phyloP scores from a whole-genome alignment of 2,888 invertebrate genomes.

The Cordylochernes scorpioides region DNA sequence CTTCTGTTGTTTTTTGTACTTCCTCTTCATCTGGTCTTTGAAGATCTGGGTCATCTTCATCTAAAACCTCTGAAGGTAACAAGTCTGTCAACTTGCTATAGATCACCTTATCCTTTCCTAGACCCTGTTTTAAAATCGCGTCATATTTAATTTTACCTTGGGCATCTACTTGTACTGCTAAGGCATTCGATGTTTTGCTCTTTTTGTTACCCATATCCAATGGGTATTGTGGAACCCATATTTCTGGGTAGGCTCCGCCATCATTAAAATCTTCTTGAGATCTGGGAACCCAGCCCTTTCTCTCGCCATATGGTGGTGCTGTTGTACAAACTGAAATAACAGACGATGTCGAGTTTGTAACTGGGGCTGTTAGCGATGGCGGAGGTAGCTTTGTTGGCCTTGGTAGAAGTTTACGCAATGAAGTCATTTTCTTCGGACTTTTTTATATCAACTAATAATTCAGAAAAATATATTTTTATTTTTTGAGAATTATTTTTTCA shows the following conservation, averaged over 20 bases:
- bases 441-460: too few relatives aligned
- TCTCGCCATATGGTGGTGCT: conserved; percentile 74
- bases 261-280: conserved; percentile 44
- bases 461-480: too few relatives aligned
- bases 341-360: too few relatives aligned
- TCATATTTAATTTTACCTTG: conserved; percentile 85
- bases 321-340: conserved; percentile 52
- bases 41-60: conserved; percentile 66
- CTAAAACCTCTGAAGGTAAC: conserved; percentile 60
- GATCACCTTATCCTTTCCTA: conserved; percentile 77
- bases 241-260: conserved; percentile 95
- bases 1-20: conserved; percentile 62
- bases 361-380: conserved; percentile 29
- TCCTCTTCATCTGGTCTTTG: conserved; percentile 65
- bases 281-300: conserved; percentile 78
- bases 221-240: conserved; percentile 85
- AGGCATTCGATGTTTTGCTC: conserved; percentile 52
- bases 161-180: conserved; percentile 79
- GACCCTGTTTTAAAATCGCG: conserved; percentile 74
- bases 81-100: conserved; percentile 80
- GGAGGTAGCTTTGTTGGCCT: conserved; percentile 27
- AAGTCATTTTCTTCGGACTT: too few relatives aligned
- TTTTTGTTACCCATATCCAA: conserved; percentile 50
- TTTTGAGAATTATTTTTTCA: too few relatives aligned
- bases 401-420: too few relatives aligned